These are phyloP conservation scores for Lasaia peninsularis DNA, from an alignment of 1,140 invertebrate genomes.

Conservation along the genomic window DNA sequence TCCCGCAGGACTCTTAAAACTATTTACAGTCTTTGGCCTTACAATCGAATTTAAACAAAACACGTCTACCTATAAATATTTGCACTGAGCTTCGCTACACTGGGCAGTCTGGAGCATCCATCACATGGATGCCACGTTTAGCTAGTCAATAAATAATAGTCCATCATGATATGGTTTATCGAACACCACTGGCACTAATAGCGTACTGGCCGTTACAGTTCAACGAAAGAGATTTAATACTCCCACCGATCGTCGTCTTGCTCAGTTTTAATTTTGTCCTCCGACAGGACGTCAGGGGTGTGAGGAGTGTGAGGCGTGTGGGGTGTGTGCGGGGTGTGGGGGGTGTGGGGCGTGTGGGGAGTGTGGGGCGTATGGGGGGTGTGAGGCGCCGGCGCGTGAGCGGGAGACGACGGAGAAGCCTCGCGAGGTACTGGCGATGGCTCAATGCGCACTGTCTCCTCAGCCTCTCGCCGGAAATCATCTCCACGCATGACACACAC, in stretches of 20 bases:
- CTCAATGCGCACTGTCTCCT: slow-evolving; percentile 85
- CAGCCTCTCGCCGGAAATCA: slow-evolving; percentile 81
- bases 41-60: slow-evolving; percentile 53
- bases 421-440: slow-evolving; percentile 82
- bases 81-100: slow-evolving; percentile 17
- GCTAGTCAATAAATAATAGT: slow-evolving; percentile 26
- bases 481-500: slow-evolving; percentile 93
- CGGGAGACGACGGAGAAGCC: slow-evolving; percentile 62
- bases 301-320: slow-evolving; percentile 27
- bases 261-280: slow-evolving; percentile 69
- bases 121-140: slow-evolving; percentile 16
- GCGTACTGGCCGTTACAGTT: slow-evolving; percentile 25
- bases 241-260: slow-evolving; percentile 73
- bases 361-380: slow-evolving; percentile 26
- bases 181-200: slow-evolving; percentile 33
- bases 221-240: slow-evolving; percentile 42
- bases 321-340: slow-evolving; percentile 31
- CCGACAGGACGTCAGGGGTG: slow-evolving; percentile 48
- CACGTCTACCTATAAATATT: slow-evolving; percentile 35
- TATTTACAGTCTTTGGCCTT: slow-evolving; percentile 73
- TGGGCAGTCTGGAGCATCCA: slow-evolving; percentile 12
- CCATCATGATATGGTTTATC: slow-evolving; percentile 30
- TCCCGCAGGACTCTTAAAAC: slow-evolving; percentile 19
- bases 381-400: slow-evolving; percentile 36
- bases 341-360: slow-evolving; percentile 29